These are phyloP conservation scores for Tubulanus polymorphus DNA, from an alignment of 2,888 invertebrate species.

Conservation along the genomic window DNA sequence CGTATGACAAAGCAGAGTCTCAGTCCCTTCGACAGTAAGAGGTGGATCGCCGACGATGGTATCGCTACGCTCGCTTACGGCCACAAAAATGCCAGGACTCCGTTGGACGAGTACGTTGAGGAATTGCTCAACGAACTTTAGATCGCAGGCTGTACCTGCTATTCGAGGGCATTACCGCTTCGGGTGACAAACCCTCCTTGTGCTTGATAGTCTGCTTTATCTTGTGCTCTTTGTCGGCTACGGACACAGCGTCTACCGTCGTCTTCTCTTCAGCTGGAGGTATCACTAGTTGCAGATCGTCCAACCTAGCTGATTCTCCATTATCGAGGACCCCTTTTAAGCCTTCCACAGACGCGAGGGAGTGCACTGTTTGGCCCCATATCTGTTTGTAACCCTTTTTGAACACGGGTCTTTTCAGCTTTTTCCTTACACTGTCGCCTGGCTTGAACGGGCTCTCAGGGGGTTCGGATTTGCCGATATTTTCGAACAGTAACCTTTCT, in stretches of 20 bases:
- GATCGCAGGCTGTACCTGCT: neutral
- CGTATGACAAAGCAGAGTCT: slow-evolving; percentile 22
- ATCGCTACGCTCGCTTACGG: slow-evolving; percentile 10
- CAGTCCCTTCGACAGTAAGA: slow-evolving; percentile 22
- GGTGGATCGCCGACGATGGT: slow-evolving; percentile 18
- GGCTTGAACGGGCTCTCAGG: neutral
- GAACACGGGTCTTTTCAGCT: neutral
- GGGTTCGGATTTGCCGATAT: neutral
- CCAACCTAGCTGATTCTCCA: neutral
- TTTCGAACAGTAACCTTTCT: neutral
- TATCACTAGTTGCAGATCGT: neutral
- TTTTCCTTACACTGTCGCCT: neutral
- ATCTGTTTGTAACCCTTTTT: neutral
- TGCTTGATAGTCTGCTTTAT: neutral
- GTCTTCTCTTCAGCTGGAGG: neutral
- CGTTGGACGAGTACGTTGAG: neutral
- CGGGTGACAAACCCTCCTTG: neutral
- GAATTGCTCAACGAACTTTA: neutral
- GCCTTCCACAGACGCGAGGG: too few relatives aligned
- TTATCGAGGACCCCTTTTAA: too few relatives aligned
- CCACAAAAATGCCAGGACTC: neutral
- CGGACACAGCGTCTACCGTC: neutral
- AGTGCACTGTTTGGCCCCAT: too few relatives aligned
- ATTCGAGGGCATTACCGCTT: neutral
- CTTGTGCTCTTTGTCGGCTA: neutral